Conservation (phyloP, 2,888 invertebrate genomes). For the Polydesmus complanatus region DNA sequence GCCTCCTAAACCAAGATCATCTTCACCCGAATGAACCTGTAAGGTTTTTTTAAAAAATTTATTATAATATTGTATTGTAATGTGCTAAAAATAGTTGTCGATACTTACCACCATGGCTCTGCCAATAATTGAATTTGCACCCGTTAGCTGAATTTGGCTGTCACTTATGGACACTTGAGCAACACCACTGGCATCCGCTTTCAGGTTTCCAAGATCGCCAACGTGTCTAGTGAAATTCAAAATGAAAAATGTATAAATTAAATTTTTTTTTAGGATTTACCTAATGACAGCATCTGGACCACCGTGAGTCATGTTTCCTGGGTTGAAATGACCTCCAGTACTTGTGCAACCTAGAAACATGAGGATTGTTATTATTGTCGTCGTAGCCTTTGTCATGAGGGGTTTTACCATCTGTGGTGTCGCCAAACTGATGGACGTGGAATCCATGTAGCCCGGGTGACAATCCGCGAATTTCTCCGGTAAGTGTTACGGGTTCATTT, state of each 20-base stretch:
- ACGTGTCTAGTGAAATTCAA: slow-evolving; percentile 52
- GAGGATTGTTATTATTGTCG: background rate
- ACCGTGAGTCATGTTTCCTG: slow-evolving; percentile 63
- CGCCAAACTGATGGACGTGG: background rate
- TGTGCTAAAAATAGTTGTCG: background rate
- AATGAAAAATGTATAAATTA: too few relatives aligned
- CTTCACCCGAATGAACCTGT: slow-evolving; percentile 72
- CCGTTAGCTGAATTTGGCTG: slow-evolving; percentile 48
- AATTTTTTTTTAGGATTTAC: slow-evolving; percentile 19
- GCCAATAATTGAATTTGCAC: slow-evolving; percentile 63
- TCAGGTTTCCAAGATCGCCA: slow-evolving; percentile 80
- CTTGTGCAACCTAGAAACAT: slow-evolving; percentile 54
- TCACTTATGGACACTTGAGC: slow-evolving; percentile 53
- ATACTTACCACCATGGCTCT: slow-evolving; percentile 55
- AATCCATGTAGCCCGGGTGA: background rate
- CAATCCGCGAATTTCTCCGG: background rate
- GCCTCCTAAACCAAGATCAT: slow-evolving; percentile 85
- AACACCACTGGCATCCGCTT: slow-evolving; percentile 46
- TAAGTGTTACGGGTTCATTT: background rate
- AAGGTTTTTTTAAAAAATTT: background rate
- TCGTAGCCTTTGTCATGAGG: background rate
- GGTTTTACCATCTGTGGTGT: background rate
- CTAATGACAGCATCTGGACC: slow-evolving; percentile 49
- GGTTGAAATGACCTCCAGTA: slow-evolving; percentile 89
- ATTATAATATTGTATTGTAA: background rate